A percentile compares a stretch with the other conserved stretches of the same genome.
Evolutionary conservation across 2,888 invertebrate species (phyloP).

Genomic region (Platycheirus rosarum): DNA sequence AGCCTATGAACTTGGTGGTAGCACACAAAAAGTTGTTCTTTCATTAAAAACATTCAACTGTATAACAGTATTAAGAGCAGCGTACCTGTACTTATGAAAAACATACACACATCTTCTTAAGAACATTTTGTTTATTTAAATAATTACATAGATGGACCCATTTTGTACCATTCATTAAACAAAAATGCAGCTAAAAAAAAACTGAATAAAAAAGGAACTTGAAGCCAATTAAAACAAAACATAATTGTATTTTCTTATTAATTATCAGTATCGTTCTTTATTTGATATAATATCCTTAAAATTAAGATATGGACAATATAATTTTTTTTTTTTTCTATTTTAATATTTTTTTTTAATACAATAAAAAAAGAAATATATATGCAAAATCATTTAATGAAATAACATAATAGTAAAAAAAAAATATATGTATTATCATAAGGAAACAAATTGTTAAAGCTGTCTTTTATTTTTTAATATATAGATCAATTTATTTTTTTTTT

Average conservation of each 20-base stretch:
- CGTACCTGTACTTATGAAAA: no score
- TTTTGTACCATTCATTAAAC: conserved; percentile 34
- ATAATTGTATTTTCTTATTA: conserved; percentile 64
- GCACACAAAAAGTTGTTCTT: no score
- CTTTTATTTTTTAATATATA: conserved; percentile 25
- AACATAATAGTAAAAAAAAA: conserved; percentile 18
- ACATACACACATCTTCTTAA: no score
- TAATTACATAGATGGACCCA: conserved; percentile 43
- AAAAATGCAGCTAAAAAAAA: no score
- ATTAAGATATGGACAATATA: conserved; percentile 70
- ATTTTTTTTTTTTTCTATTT: conserved; percentile 31
- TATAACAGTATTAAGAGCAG: no score
- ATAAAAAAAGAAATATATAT: conserved; percentile 38
- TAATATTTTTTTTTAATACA: conserved; percentile 16
- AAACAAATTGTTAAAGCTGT: conserved; percentile 66
- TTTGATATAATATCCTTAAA: conserved; percentile 70
- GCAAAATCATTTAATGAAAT: conserved; percentile 40
- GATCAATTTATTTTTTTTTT: conserved; percentile 49
- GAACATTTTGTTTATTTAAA: no score
- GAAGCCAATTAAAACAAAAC: conserved; percentile 44
- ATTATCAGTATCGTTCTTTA: conserved; percentile 72
- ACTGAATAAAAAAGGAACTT: not conserved
- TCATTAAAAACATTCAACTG: no score
- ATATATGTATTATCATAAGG: conserved; percentile 30
- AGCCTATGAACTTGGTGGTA: no score